phyloP scores from a whole-genome alignment of 1,140 invertebrate species.

The Macrocentrus cingulum region DNA sequence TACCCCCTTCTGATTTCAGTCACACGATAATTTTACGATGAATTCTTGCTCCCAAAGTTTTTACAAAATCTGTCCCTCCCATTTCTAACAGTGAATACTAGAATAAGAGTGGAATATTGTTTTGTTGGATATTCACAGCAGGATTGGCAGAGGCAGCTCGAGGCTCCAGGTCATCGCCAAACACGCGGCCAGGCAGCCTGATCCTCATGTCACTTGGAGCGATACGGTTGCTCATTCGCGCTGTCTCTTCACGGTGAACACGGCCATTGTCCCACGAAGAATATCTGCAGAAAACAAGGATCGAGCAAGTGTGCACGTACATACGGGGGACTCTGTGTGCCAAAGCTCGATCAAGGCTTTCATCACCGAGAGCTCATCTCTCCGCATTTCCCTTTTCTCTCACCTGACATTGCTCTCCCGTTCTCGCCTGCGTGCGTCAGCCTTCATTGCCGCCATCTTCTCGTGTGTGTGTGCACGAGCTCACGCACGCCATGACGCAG shows the following conservation, averaged over 20 bases:
- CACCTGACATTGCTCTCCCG: not conserved
- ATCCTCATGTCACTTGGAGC: conserved; percentile 21
- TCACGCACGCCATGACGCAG: not conserved
- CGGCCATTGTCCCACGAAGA: conserved; percentile 15
- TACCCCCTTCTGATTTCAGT: too few relatives aligned
- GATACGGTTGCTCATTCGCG: conserved; percentile 13
- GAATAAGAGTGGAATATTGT: not conserved
- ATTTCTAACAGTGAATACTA: not conserved
- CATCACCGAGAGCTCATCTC: conserved; percentile 16
- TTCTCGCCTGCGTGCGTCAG: conserved; percentile 4
- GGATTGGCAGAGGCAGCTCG: conserved; percentile 25
- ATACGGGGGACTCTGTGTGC: conserved; percentile 4
- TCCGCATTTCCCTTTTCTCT: conserved; percentile 1
- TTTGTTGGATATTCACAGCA: conserved; percentile 10
- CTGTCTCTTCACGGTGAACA: conserved; percentile 23
- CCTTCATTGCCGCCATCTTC: not conserved
- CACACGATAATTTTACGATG: not conserved
- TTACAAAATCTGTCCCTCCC: not conserved
- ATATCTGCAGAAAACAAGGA: conserved; percentile 15
- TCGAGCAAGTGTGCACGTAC: not conserved
- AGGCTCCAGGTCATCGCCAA: conserved; percentile 19
- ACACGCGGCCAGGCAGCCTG: conserved; percentile 14
- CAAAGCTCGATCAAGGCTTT: conserved; percentile 14
- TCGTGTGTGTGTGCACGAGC: not conserved
- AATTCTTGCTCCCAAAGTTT: not conserved